A percentile compares a stretch with the other conserved stretches of the same genome.
These are phyloP conservation scores for Campoplex capitator DNA, from an alignment of 2,888 invertebrate species.

Conservation along the genomic window DNA sequence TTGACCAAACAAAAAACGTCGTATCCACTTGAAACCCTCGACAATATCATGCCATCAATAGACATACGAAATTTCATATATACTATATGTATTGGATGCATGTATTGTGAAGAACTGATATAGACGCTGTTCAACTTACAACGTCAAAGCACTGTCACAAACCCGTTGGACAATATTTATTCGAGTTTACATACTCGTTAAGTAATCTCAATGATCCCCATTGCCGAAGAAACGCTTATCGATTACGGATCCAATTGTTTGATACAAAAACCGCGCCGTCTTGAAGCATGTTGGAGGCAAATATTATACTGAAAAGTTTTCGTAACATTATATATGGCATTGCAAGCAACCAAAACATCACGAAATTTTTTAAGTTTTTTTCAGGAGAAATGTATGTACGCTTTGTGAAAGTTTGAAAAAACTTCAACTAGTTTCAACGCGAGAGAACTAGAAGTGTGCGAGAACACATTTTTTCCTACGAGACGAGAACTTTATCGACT, in stretches of 20 bases:
- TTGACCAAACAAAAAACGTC: constrained; percentile 60
- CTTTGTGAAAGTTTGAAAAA: neutral
- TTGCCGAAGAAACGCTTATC: constrained; percentile 62
- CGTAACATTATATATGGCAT: neutral
- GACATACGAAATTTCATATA: neutral
- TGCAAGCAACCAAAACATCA: neutral
- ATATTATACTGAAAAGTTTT: neutral
- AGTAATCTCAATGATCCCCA: constrained; percentile 68
- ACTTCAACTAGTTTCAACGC: neutral
- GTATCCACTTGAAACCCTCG: constrained; percentile 22
- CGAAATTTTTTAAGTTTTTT: neutral
- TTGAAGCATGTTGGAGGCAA: constrained; percentile 1
- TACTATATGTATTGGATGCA: neutral
- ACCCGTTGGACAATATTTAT: constrained; percentile 68
- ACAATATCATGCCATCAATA: constrained; percentile 23
- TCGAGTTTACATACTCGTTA: constrained; percentile 45
- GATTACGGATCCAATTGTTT: constrained; percentile 54
- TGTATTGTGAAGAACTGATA: constrained; percentile 11
- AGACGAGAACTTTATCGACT: neutral
- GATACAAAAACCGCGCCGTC: neutral
- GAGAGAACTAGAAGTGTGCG: neutral
- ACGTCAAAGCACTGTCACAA: constrained; percentile 22
- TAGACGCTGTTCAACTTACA: constrained; percentile 53
- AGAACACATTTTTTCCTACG: neutral
- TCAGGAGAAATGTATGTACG: neutral